Evolutionary conservation across 2,113 vertebrate species (phyloP), one percentile per base, ranked within the genome.

Genomic region (Macquaria ambigua): DNA sequence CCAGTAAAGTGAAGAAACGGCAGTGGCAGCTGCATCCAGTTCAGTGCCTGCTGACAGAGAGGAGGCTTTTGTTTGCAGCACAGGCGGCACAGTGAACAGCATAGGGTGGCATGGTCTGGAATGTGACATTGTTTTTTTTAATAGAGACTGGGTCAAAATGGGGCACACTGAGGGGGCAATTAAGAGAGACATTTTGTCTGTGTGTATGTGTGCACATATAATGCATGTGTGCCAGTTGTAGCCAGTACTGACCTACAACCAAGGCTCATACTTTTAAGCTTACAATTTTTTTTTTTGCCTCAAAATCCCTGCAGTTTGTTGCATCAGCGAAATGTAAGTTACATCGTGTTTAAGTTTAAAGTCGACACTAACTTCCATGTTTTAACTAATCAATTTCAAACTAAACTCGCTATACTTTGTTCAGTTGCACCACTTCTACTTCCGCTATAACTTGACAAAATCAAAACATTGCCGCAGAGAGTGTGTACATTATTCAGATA

Each of bases 11-110:
- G 81, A 71, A 86, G 86, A 74, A 79, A 83, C 72, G 52, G 84
- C 59, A 15, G 82, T 69, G 83, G 79, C 94, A 93, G 94, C 92
- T 94, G 93, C 92, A 94, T 93, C 93, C 89, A 81, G 90, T 31
- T 69, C 88, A 74, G 83, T 64, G 84, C 53, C 87, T 81, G 78
- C 84, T 85, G 95, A 90, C 94, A 94, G 96, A 88, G 85, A 89
- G 55, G 58, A 52, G 73, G 79, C 87, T 84, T 90, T 90, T 91
- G 90, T 87, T 55, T 75, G 86, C 59, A 14, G 68, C 67, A 77
- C 85, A 79, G 85, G 77, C 63, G 59, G 56, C 77, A 78, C 72
- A 81, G 78, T 85, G 64, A 80, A 59, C 70, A n/a, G 79, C 81
- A 34, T 56, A 52, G 79, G 59, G 77, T 81, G 82, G 89, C 82